Percentiles rank a stretch among this genome's conserved stretches.
phyloP scores from a whole-genome alignment of 2,113 vertebrate species.

The Coturnix japonica region DNA sequence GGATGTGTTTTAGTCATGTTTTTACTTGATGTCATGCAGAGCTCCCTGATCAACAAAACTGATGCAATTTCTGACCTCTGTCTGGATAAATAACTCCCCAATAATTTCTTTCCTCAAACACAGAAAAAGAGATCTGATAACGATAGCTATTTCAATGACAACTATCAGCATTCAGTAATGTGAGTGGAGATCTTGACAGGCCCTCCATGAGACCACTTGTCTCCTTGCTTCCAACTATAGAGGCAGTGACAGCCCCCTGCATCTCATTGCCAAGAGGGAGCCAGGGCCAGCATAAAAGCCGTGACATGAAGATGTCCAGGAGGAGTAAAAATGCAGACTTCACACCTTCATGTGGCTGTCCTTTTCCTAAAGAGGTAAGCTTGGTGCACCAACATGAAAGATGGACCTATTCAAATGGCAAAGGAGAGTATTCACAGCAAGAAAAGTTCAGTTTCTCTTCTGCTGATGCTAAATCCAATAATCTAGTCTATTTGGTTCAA shows the following conservation, averaged over 20 bases:
- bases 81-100: background rate
- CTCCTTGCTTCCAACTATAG: background rate
- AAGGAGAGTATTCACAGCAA: background rate
- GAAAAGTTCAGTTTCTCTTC: background rate
- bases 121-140: background rate
- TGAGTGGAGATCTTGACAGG: background rate
- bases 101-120: background rate
- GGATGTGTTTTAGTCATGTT: background rate
- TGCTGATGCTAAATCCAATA: background rate
- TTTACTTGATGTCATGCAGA: background rate
- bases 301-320: background rate
- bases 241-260: background rate
- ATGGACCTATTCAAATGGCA: background rate
- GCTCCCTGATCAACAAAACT: background rate
- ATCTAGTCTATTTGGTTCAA: rapidly evolving
- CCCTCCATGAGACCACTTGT: background rate
- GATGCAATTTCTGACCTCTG: background rate
- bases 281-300: background rate
- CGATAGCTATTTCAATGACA: background rate
- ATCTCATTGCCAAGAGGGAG: background rate
- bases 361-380: background rate
- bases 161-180: background rate
- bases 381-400: background rate
- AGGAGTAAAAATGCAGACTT: background rate
- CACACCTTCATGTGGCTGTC: background rate